These are phyloP conservation scores for Muscicapa comitata DNA, from an alignment of 2,797 vertebrate species.

Conservation along the genomic window DNA sequence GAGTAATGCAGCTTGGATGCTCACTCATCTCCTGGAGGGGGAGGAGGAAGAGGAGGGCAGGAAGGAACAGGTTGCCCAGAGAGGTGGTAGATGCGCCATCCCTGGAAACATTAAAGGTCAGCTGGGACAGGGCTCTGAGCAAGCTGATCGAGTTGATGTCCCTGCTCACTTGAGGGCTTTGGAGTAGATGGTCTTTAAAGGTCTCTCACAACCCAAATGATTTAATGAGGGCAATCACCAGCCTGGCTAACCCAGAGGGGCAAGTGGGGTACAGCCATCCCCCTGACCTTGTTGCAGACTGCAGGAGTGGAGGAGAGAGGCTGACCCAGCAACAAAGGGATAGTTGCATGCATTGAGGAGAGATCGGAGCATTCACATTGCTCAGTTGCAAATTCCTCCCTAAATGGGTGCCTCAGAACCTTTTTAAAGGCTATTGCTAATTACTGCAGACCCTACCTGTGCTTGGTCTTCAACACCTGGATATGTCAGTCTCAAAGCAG, in stretches of 20 bases:
- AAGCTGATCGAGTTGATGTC: background rate
- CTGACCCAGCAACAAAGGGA: background rate
- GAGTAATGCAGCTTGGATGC: background rate
- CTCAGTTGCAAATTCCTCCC: background rate
- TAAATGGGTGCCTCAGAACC: background rate
- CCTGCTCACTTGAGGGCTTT: background rate
- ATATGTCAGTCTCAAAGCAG: background rate
- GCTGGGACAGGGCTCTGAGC: background rate
- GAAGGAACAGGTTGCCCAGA: background rate
- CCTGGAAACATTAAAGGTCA: background rate
- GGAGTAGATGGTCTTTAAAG: background rate
- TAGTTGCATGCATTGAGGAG: background rate
- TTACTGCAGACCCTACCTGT: background rate
- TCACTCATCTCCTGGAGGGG: background rate
- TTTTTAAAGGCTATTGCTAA: background rate
- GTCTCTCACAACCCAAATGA: background rate
- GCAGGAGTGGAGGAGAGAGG: background rate
- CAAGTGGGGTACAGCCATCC: background rate
- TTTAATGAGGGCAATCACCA: background rate
- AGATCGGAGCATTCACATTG: rapidly evolving
- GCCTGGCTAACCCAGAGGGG: background rate
- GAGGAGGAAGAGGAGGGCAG: background rate
- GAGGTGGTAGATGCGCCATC: background rate
- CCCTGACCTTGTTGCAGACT: rapidly evolving
- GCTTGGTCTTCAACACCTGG: background rate